Evolutionary conservation across 64 coral and sea anemone genomes (phyloP).

Genomic region (Stichodactyla mertensii): DNA sequence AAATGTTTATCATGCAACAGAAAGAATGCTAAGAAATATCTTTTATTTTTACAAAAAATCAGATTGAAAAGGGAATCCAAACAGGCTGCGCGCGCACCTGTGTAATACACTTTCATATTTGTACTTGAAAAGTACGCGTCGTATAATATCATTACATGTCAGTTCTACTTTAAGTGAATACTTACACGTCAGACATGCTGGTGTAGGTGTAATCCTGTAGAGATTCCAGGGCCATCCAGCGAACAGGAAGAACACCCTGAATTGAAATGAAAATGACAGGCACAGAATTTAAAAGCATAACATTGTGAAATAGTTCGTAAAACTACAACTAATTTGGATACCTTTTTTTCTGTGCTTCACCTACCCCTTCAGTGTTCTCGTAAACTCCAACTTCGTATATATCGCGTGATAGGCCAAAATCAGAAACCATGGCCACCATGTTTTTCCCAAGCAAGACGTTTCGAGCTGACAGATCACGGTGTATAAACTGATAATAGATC

Average conservation of each 20-base stretch:
- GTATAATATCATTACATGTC: no score
- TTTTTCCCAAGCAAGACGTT: conserved; percentile 39
- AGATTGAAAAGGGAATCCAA: no score
- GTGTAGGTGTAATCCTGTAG: conserved; percentile 50
- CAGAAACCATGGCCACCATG: conserved; percentile 41
- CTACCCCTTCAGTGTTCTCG: conserved; percentile 48
- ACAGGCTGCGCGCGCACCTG: no score
- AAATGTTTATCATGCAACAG: no score
- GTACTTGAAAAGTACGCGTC: no score
- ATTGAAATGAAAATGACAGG: background rate
- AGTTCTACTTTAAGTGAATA: no score
- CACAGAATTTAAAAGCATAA: background rate
- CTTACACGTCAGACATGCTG: conserved; percentile 43
- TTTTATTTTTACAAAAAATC: no score
- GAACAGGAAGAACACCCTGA: conserved; percentile 42
- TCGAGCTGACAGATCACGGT: conserved; percentile 44
- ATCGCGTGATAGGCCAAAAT: conserved; percentile 56
- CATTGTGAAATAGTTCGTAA: no score
- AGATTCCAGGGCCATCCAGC: conserved; percentile 60
- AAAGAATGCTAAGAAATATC: no score
- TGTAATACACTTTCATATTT: no score
- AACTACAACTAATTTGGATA: background rate
- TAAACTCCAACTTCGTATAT: conserved; percentile 52
- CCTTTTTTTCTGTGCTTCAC: background rate
- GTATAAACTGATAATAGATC: conserved; percentile 26